Percentiles rank a stretch among this genome's conserved stretches.
Conservation (phyloP, 2,113 vertebrate species). For the Pygathrix nemaeus region DNA sequence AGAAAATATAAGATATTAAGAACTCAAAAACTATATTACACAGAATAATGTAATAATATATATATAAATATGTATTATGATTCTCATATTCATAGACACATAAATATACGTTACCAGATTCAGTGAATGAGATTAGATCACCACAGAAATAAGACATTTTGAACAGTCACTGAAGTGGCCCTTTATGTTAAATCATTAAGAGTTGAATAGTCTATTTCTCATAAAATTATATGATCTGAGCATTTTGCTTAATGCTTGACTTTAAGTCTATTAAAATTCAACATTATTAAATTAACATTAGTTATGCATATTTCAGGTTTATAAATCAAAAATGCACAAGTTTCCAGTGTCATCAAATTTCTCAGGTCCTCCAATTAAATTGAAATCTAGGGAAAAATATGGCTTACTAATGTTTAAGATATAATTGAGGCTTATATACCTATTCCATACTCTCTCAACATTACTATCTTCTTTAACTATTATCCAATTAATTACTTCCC, state of each 20-base stretch:
- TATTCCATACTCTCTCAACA: not conserved
- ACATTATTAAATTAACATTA: slow-evolving; percentile 5
- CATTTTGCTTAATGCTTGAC: not conserved
- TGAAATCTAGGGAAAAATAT: not conserved
- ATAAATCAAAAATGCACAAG: not conserved
- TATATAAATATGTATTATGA: not conserved
- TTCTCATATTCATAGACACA: not conserved
- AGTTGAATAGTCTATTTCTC: not conserved
- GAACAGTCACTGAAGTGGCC: not conserved
- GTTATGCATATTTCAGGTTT: not conserved
- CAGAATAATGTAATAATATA: not conserved
- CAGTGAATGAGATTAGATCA: not conserved
- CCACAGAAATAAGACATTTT: not conserved
- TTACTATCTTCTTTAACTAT: not conserved
- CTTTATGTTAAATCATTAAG: not conserved
- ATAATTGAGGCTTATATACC: not conserved
- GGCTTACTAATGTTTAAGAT: not conserved
- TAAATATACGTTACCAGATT: not conserved
- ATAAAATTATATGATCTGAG: not conserved
- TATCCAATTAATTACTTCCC: not conserved
- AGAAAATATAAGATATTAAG: not conserved
- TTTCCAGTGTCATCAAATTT: not conserved
- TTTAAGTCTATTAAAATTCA: not conserved
- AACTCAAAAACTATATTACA: not conserved
- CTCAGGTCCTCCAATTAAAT: slow-evolving; percentile 5